phyloP scores from a whole-genome alignment of 2,113 vertebrate species.

The Hemiscyllium ocellatum region DNA sequence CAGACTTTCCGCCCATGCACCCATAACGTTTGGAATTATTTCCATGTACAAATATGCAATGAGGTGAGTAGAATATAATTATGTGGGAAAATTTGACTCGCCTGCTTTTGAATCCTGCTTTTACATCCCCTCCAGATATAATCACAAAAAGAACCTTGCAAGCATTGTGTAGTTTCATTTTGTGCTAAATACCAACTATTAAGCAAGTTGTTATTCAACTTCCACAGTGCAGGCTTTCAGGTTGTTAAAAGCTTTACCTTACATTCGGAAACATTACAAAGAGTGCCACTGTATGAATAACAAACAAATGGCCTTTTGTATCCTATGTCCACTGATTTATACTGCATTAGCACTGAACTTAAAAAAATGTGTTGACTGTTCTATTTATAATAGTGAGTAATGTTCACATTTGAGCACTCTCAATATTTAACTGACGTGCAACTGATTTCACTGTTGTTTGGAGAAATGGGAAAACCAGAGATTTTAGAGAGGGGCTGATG shows the following conservation, averaged over 20 bases:
- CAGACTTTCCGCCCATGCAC: too few relatives aligned
- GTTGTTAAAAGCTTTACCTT: not conserved
- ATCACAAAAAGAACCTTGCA: not conserved
- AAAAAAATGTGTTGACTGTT: constrained; percentile 18
- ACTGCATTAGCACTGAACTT: not conserved
- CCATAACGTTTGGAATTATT: too few relatives aligned
- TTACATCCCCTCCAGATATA: too few relatives aligned
- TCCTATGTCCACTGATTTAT: not conserved
- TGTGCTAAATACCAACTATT: constrained; percentile 23
- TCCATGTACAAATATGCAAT: too few relatives aligned
- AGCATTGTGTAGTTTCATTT: not conserved
- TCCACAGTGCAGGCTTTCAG: not conserved
- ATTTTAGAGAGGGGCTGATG: not conserved
- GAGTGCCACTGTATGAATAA: not conserved
- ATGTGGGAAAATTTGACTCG: too few relatives aligned
- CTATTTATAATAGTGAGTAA: constrained; percentile 1
- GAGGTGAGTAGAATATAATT: too few relatives aligned
- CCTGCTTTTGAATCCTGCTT: too few relatives aligned
- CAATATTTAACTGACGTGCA: not conserved
- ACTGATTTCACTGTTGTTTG: not conserved
- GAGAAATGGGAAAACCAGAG: not conserved
- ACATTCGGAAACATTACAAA: not conserved
- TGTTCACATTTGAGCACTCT: not conserved
- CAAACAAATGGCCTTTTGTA: constrained; percentile 2
- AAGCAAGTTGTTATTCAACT: constrained; percentile 29